These are phyloP conservation scores for Callocephalon fimbriatum DNA, from an alignment of 2,113 vertebrate genomes.

Conservation along the genomic window DNA sequence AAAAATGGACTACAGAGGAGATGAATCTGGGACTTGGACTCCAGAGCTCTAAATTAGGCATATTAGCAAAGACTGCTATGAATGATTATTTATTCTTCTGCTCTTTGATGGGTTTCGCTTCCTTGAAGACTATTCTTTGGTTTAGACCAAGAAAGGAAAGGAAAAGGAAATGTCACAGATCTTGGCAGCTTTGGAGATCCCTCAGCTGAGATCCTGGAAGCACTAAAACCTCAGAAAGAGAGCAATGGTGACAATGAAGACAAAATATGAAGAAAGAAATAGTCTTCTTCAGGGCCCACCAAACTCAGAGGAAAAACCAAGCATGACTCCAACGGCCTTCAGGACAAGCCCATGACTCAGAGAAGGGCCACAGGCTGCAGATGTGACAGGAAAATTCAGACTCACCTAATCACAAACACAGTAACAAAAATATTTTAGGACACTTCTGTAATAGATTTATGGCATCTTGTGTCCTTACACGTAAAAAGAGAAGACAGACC, in stretches of 20 bases:
- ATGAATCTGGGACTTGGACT: slow-evolving; percentile 16
- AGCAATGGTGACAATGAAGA: background rate
- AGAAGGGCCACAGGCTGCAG: background rate
- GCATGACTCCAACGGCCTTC: background rate
- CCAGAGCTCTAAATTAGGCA: slow-evolving; percentile 42
- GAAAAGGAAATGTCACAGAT: slow-evolving; percentile 17
- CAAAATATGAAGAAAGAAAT: background rate
- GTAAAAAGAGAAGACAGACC: background rate
- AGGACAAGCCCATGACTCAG: background rate
- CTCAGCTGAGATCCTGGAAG: slow-evolving; percentile 30
- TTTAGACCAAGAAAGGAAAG: slow-evolving; percentile 37
- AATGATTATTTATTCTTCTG: slow-evolving; percentile 34
- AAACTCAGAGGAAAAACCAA: background rate
- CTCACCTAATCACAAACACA: background rate
- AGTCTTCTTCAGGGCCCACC: background rate
- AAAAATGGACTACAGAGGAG: background rate
- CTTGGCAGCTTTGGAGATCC: background rate
- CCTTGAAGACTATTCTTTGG: slow-evolving; percentile 22
- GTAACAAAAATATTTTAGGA: background rate
- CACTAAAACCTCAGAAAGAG: slow-evolving; percentile 11
- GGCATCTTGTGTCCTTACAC: too few relatives aligned
- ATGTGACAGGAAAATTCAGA: background rate
- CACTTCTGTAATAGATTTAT: background rate
- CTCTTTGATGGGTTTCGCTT: slow-evolving; percentile 42
- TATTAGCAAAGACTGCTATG: slow-evolving; percentile 11